Evolutionary conservation across 1,140 invertebrate genomes (phyloP).

Genomic region (Diabrotica undecimpunctata): DNA sequence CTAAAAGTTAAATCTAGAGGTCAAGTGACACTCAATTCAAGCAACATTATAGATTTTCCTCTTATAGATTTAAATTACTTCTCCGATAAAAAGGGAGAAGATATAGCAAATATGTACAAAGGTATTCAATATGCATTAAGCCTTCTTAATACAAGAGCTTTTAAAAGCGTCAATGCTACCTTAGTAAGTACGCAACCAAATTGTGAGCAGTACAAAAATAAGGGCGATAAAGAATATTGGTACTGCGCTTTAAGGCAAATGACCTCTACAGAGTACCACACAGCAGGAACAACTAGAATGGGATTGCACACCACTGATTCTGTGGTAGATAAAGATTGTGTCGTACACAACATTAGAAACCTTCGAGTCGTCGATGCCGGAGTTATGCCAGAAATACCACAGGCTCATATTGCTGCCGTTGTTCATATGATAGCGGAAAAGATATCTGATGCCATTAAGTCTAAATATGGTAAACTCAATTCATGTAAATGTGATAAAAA

Average conservation of each 20-base stretch:
- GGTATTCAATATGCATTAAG: slow-evolving; percentile 58
- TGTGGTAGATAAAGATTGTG: slow-evolving; percentile 49
- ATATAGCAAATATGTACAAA: slow-evolving; percentile 60
- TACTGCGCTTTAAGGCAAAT: slow-evolving; percentile 21
- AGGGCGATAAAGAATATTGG: slow-evolving; percentile 21
- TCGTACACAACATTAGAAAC: slow-evolving; percentile 46
- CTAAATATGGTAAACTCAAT: not conserved
- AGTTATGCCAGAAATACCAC: slow-evolving; percentile 39
- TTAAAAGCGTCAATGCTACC: slow-evolving; percentile 54
- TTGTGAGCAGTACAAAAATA: slow-evolving; percentile 23
- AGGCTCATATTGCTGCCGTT: slow-evolving; percentile 51
- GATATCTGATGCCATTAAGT: slow-evolving; percentile 43
- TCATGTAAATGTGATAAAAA: too few relatives aligned
- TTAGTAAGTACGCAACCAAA: slow-evolving; percentile 6
- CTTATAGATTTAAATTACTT: slow-evolving; percentile 75
- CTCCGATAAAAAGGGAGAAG: slow-evolving; percentile 53
- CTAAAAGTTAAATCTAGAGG: slow-evolving; percentile 72
- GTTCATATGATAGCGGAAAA: slow-evolving; percentile 56
- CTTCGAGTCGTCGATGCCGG: slow-evolving; percentile 52
- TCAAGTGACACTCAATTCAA: slow-evolving; percentile 60
- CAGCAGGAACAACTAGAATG: slow-evolving; percentile 59
- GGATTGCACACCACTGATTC: slow-evolving; percentile 49
- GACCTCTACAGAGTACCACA: slow-evolving; percentile 44
- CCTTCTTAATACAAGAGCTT: slow-evolving; percentile 55
- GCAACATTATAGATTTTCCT: slow-evolving; percentile 69